phyloP scores from a whole-genome alignment of 2,797 vertebrate species.

The Acanthurus tractus region DNA sequence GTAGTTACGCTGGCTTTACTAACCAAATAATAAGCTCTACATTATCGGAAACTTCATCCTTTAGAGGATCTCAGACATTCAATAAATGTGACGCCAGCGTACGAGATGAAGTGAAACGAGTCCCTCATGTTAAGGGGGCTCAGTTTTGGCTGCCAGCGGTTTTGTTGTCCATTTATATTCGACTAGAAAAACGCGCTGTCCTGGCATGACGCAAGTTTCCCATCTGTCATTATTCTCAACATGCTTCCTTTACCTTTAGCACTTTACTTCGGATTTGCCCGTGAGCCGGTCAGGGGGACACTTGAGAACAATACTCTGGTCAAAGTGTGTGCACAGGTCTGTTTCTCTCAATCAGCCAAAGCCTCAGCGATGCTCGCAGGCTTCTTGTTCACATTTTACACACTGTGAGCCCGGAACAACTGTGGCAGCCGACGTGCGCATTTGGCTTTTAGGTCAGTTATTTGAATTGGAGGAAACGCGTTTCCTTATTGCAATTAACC shows the following conservation, averaged over 20 bases:
- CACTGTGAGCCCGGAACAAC: constrained; percentile 74
- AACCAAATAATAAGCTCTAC: constrained; percentile 28
- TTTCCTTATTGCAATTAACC: constrained; percentile 35
- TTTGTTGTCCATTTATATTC: constrained; percentile 70
- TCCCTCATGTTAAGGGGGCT: constrained; percentile 46
- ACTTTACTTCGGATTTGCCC: constrained; percentile 62
- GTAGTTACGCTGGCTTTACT: constrained; percentile 69
- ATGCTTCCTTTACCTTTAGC: constrained; percentile 67
- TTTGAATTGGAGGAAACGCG: constrained; percentile 68
- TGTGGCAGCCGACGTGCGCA: constrained; percentile 80
- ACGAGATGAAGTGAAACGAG: constrained; percentile 43
- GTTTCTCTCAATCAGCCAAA: constrained; percentile 47
- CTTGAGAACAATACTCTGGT: constrained; percentile 67
- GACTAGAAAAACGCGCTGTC: constrained; percentile 73
- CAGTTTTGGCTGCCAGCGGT: constrained; percentile 47
- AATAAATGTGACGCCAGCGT: constrained; percentile 56
- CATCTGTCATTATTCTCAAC: constrained; percentile 82
- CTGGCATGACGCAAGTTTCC: constrained; percentile 84
- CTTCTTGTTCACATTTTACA: constrained; percentile 69
- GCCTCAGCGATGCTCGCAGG: constrained; percentile 61
- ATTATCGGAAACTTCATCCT: constrained; percentile 72
- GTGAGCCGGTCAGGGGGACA: constrained; percentile 45
- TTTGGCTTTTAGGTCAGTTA: constrained; percentile 81
- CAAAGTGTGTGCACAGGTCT: constrained; percentile 66
- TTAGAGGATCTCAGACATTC: constrained; percentile 33